Conservation (phyloP, 2,113 vertebrate genomes). For the Coryphaenoides rupestris region DNA sequence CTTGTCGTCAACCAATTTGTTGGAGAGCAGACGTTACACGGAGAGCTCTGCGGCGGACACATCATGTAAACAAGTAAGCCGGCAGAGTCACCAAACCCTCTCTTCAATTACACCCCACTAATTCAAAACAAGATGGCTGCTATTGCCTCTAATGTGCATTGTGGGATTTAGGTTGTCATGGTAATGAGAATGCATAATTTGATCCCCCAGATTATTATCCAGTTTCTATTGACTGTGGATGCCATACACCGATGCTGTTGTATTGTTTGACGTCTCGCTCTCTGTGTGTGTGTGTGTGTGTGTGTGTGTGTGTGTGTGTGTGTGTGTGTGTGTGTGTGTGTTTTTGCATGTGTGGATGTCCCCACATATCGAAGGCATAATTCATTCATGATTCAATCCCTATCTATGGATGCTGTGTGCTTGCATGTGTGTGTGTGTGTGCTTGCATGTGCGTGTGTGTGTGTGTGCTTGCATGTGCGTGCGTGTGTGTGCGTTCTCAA, state of each 20-base stretch:
- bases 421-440: background rate
- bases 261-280: background rate
- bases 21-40: no score
- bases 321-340: background rate
- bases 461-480: no score
- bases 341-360: background rate
- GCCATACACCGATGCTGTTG: background rate
- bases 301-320: background rate
- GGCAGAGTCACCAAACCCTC: no score
- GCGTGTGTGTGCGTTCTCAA: background rate
- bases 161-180: background rate
- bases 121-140: background rate
- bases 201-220: background rate
- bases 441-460: background rate
- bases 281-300: background rate
- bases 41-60: no score
- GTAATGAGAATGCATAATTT: background rate
- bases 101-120: background rate
- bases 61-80: no score
- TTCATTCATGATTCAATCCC: no score
- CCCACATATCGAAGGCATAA: background rate
- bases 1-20: no score
- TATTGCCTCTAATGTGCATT: constrained; percentile 1
- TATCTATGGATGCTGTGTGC: background rate
- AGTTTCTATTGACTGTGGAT: background rate